Conservation (phyloP, 2,113 vertebrate species). For the Notothenia rossii region DNA sequence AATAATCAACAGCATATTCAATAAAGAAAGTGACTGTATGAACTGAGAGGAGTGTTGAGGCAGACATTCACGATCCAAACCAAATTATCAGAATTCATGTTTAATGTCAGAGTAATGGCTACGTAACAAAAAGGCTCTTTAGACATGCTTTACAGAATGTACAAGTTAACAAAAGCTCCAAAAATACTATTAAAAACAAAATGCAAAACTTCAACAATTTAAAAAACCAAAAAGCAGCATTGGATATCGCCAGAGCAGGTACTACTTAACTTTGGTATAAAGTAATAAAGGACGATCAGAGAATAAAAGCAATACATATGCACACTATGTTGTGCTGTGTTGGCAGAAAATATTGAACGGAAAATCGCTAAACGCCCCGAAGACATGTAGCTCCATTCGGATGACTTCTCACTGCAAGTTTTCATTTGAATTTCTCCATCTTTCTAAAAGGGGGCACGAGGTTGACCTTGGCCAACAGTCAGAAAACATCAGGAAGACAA, state of each 20-base stretch:
- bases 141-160: slow-evolving; percentile 87
- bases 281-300: slow-evolving; percentile 53
- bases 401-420: neutral
- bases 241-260: slow-evolving; percentile 71
- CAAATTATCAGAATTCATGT: slow-evolving; percentile 65
- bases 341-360: slow-evolving; percentile 25
- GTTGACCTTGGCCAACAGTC: slow-evolving; percentile 5
- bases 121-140: slow-evolving; percentile 78
- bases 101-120: slow-evolving; percentile 83
- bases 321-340: slow-evolving; percentile 26
- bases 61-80: slow-evolving; percentile 15
- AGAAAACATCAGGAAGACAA: neutral
- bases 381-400: slow-evolving; percentile 7
- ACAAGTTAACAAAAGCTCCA: slow-evolving; percentile 73
- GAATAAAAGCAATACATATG: slow-evolving; percentile 48
- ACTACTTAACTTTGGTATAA: slow-evolving; percentile 84
- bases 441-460: neutral
- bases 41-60: neutral
- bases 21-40: neutral
- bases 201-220: slow-evolving; percentile 33
- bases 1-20: neutral
- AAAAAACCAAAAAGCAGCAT: slow-evolving; percentile 74
- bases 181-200: slow-evolving; percentile 64
- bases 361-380: neutral
- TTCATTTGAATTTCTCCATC: slow-evolving; percentile 7